A percentile compares a stretch with the other conserved stretches of the same genome.
phyloP scores from a whole-genome alignment of 2,797 vertebrate genomes.

The Adelosebastes latens region DNA sequence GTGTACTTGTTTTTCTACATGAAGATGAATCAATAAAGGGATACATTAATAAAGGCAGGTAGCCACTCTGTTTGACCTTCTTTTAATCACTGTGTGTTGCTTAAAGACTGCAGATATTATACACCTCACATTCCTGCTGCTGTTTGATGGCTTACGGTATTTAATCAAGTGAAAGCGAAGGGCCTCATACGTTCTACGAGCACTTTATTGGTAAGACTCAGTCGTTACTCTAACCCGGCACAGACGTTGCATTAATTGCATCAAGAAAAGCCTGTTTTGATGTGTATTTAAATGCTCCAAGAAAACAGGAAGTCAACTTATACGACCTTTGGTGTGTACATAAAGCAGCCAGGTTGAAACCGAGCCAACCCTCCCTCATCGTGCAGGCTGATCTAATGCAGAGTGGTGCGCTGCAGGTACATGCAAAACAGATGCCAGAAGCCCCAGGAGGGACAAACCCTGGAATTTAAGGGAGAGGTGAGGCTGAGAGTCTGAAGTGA shows the following conservation, averaged over 20 bases:
- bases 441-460: slow-evolving; percentile 45
- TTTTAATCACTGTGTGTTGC: not conserved
- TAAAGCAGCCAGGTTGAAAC: slow-evolving; percentile 24
- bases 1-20: not conserved
- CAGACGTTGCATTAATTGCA: slow-evolving; percentile 24
- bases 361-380: not conserved
- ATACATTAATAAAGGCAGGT: not conserved
- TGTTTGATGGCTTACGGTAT: slow-evolving; percentile 15
- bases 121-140: slow-evolving; percentile 10
- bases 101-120: not conserved
- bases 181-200: not conserved
- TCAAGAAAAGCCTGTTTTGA: slow-evolving; percentile 4
- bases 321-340: slow-evolving; percentile 20
- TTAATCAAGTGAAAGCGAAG: slow-evolving; percentile 5
- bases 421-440: slow-evolving; percentile 58
- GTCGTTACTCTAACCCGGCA: slow-evolving; percentile 22
- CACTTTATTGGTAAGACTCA: slow-evolving; percentile 31
- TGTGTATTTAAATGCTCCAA: slow-evolving; percentile 41
- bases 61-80: not conserved
- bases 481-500: slow-evolving; percentile 53
- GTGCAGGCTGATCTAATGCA: not conserved
- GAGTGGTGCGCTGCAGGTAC: slow-evolving; percentile 53
- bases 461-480: slow-evolving; percentile 64
- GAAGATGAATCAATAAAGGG: not conserved
- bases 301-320: slow-evolving; percentile 52